Base-by-base conservation (phyloP, 2,888 invertebrate genomes). In the Dryococelus australis region DNA sequence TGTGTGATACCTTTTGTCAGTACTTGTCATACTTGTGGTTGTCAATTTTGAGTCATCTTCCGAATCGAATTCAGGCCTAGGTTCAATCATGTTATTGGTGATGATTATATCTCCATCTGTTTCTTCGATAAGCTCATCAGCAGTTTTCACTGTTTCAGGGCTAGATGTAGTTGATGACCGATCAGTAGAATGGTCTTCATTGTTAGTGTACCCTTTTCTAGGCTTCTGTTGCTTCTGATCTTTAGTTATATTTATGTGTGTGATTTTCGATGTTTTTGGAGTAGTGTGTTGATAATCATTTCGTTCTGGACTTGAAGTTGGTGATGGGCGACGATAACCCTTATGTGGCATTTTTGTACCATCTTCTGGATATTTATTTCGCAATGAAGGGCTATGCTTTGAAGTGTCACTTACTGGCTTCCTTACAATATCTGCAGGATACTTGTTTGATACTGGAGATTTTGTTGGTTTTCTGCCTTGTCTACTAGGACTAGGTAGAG, bases 201-300 rank as follows among this genome's bases (percentile, higher is more conserved):
- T 94, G 89, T 94, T 92, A 27, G 92, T 92, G 43, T 94, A 92
- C 35, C 93, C 94, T 87, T 94, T 94, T 43, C 94, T 91, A 24
- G 94, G 92, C 83, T 94, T 94, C 13, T 92, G 88, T 89, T 91
- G 88, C 89, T 91, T 88, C 89, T 88, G 89, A 92, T 88, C 88
- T 89, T 83, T 89, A 90, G 53, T 90, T 90, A 65, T 90, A 88
- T 87, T 91, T 90, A 91, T 5, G 92, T 88, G 89, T 85, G 85
- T 16, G 28, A 13, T 43, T 85, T 85, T 88, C 35, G 65, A 65
- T 24, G n/a, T 24, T 89, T 84, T 86, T 90, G 88, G 5, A 88
- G 88, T 0, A 47, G 80, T 80, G 10, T 85, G 84, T 24, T 13
- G 6, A 26, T 85, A 43, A 27, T 43, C 43, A 28, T 85, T 85